phyloP scores from a whole-genome alignment of 2,888 invertebrate genomes.

The Mechanitis mazaeus region DNA sequence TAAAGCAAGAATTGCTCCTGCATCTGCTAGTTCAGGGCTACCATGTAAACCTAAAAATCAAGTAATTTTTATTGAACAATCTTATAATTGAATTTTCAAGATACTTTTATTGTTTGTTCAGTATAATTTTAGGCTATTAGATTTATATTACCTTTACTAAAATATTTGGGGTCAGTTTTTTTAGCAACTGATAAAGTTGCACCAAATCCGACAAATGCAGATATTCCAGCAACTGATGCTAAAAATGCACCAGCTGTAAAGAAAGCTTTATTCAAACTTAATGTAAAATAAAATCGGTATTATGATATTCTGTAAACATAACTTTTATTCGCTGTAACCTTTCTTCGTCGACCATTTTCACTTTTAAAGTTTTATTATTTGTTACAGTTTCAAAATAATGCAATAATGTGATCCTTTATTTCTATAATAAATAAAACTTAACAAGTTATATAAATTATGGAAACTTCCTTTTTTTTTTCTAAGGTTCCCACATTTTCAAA shows the following conservation, averaged over 20 bases:
- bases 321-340: slow-evolving; percentile 65
- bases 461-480: too few relatives aligned
- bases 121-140: neutral
- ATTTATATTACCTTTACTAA: slow-evolving; percentile 79
- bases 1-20: slow-evolving; percentile 86
- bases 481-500: too few relatives aligned
- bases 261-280: slow-evolving; percentile 3
- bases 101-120: neutral
- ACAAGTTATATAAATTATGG: too few relatives aligned
- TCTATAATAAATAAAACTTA: too few relatives aligned
- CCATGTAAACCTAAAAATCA: slow-evolving; percentile 72
- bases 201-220: slow-evolving; percentile 88
- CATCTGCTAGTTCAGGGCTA: slow-evolving; percentile 80
- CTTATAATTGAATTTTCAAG: neutral
- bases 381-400: neutral
- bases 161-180: slow-evolving; percentile 86
- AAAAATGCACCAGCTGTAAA: slow-evolving; percentile 83
- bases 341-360: slow-evolving; percentile 50
- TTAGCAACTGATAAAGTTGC: slow-evolving; percentile 85
- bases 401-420: too few relatives aligned
- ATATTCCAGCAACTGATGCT: slow-evolving; percentile 84
- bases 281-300: slow-evolving; percentile 15
- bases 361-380: neutral
- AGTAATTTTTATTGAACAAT: neutral
- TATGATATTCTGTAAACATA: slow-evolving; percentile 31